A percentile compares a stretch with the other conserved stretches of the same genome.
These are phyloP conservation scores for Xerus rutilus DNA, from an alignment of 2,797 vertebrate genomes.

Conservation along the genomic window DNA sequence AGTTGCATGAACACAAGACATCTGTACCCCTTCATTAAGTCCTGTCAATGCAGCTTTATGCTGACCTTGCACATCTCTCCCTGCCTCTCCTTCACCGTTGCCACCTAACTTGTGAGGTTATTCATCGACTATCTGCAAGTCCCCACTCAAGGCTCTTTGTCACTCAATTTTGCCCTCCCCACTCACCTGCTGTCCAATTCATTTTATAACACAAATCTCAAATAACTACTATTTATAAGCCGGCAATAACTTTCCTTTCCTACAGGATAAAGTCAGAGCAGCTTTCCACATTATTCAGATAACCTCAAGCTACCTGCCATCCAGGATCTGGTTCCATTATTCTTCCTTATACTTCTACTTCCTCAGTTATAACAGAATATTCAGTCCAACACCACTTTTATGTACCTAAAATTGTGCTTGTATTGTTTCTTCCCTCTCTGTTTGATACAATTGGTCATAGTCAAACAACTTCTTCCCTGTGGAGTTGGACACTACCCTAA, in stretches of 20 bases:
- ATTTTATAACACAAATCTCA: background rate
- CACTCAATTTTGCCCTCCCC: background rate
- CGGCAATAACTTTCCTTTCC: background rate
- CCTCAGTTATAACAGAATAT: background rate
- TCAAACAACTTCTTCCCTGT: background rate
- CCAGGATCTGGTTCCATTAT: background rate
- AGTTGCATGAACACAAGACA: background rate
- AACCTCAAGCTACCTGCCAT: background rate
- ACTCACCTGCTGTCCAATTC: background rate
- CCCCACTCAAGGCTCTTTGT: background rate
- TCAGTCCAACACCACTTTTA: background rate
- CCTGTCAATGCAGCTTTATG: background rate
- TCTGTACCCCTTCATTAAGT: background rate
- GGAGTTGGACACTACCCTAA: background rate
- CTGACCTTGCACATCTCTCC: accelerated
- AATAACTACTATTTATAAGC: background rate
- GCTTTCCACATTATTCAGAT: background rate
- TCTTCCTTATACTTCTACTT: background rate
- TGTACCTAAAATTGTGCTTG: background rate
- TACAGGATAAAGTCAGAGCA: background rate
- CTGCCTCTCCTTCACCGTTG: background rate
- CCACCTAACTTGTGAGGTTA: background rate
- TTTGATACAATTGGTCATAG: background rate
- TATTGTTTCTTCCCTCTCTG: background rate
- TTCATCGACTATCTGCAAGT: background rate